Base-by-base conservation (phyloP, 2,113 vertebrate species). In the Collichthys lucidus region DNA sequence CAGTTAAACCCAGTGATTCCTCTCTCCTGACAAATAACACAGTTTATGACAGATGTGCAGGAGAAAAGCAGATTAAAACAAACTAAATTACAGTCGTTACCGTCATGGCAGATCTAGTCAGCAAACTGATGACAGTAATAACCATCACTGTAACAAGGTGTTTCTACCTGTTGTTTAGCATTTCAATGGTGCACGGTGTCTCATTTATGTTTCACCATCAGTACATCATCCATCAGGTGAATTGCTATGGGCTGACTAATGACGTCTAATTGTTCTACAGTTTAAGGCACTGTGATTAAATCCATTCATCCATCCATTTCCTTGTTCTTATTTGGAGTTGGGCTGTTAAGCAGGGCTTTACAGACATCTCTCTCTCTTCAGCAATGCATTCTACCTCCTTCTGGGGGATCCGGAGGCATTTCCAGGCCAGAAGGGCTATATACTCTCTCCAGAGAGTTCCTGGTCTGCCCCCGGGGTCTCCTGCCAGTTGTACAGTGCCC, bases 41-140 rank as follows among this genome's bases (percentile, higher is more conserved):
- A 24, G 16, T 62, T 40, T 49, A 11, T 66, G 24, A 68, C 29
- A 67, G 53, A 61, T 62, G 55, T 78, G 46, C 31, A 20, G 10
- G 19, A 31, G 29, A 20, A 24, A 19, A 26, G 31, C 24, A 17
- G 56, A 62, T 42, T 15, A 55, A 29, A 68, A 26, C 31, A 46
- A 24, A 55, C 35, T 63, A 52, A 63, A 52, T 61, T 73, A 68
- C 73, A 35, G 52, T 40, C n/a, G 49, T 64, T 62, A 60, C 52
- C 35, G 2, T 62, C 14, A 40, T 24, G n/a, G 56, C 35, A 46
- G 40, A 55, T 72, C 20, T 55, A 11, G 29, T 75, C n/a, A 60
- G 53, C n/a, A 16, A 69, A 64, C 16, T 40, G 11, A 72, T 46
- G 44, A 17, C 22, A 0, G 66, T 20, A 70, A 67, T 69, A 59